These are phyloP conservation scores for Chionodraco myersi DNA, from an alignment of 2,113 vertebrate genomes.

Conservation along the genomic window DNA sequence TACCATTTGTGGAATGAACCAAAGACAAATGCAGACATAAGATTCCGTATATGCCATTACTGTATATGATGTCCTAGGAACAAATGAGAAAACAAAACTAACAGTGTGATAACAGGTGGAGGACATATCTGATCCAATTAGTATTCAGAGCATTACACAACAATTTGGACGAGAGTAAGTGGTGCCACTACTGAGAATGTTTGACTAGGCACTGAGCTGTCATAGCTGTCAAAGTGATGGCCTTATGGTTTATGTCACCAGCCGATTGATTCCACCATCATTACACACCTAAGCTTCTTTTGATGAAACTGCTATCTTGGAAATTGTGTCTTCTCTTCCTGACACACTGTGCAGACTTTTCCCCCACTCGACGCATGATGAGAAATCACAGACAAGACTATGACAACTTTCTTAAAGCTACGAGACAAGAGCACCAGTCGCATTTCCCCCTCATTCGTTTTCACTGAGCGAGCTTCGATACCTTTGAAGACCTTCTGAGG, in stretches of 20 bases:
- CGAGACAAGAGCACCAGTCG: constrained; percentile 34
- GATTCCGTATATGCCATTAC: constrained; percentile 33
- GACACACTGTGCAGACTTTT: constrained; percentile 7
- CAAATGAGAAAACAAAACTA: constrained; percentile 38
- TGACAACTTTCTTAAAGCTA: constrained; percentile 50
- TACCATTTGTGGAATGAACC: constrained; percentile 56
- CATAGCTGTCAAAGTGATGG: constrained; percentile 29
- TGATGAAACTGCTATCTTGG: constrained; percentile 59
- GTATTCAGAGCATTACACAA: constrained; percentile 39
- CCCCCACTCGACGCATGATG: constrained; percentile 26
- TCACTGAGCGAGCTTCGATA: constrained; percentile 11
- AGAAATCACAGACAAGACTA: constrained; percentile 42
- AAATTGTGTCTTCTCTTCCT: constrained; percentile 45
- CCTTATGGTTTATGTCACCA: constrained; percentile 37
- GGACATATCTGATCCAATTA: constrained; percentile 37
- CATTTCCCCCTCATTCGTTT: constrained; percentile 25
- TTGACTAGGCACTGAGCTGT: constrained; percentile 41
- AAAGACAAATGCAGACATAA: constrained; percentile 53
- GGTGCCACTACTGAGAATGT: constrained; percentile 30
- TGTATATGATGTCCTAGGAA: constrained; percentile 21
- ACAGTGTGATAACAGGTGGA: constrained; percentile 24
- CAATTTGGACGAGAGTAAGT: constrained; percentile 32
- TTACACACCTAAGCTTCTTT: constrained; percentile 61
- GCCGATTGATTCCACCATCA: constrained; percentile 52
- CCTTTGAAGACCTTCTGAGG: constrained; percentile 47